Base-by-base conservation (phyloP, 2,797 vertebrate genomes). In the Paedocypris micromegethes region DNA sequence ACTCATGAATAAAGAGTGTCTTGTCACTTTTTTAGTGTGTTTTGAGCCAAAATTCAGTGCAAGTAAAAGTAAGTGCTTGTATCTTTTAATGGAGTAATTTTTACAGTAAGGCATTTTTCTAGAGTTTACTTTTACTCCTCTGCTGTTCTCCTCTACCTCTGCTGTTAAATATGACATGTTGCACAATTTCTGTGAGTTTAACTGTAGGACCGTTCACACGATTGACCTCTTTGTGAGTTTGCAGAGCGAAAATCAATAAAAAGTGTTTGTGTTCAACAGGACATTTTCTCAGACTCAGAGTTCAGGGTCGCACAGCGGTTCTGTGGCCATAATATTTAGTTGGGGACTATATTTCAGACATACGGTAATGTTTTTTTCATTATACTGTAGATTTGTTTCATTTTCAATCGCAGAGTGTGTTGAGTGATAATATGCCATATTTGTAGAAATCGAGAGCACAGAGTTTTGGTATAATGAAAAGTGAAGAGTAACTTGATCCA, bases 211-310 rank as follows among this genome's bases (percentile, higher is more conserved):
- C 42, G 37, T 47, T 23, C 53, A 52, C 6, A 3, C 42, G 45
- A n/a, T 66, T 53, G 6, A 44, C 40, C 39, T 59, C 5, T 4
- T 46, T 47, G 7, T 50, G 43, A 44, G 38, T 38, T 64, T 42
- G 45, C 6, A 57, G n/a, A 68, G 57, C 2, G 51, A 56, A 46
- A 50, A 49, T 5, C 6, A 47, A 75, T 74, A 65, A 74, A 63
- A 68, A 77, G 60, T 50, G 60, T 51, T 45, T 65, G 37, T 58
- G 8, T 48, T 40, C n/a, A 57, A 50, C 47, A 2, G 52, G 6
- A 8, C 1, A 1, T 44, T 49, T 6, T 39, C 23, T 9, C 2
- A 8, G 39, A 40, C 39, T 1, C 38, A 51, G 23, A 23, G 6
- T 53, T 44, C 48, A 38, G 40, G 6, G 43, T 68, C 57, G 37